Conservation (phyloP, 2,113 vertebrate genomes). For the Zosterops pallidus region DNA sequence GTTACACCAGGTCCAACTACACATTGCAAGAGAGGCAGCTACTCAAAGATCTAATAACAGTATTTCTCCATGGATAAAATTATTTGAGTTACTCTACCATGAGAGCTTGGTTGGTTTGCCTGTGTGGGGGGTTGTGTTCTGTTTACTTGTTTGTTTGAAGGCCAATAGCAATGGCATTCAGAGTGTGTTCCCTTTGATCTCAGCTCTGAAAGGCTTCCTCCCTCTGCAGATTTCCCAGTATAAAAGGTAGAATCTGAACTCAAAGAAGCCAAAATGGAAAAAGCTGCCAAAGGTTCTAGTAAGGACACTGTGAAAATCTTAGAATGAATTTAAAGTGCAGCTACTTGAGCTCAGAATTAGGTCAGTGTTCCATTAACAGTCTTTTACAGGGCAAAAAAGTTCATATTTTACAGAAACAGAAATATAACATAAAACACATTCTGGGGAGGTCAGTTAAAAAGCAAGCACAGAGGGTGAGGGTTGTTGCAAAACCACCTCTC, state of each 20-base stretch:
- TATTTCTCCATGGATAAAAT: neutral
- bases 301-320: neutral
- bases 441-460: neutral
- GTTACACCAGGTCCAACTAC: neutral
- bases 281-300: neutral
- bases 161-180: neutral
- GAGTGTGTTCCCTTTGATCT: neutral
- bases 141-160: neutral
- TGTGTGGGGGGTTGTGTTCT: neutral
- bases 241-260: neutral
- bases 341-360: neutral
- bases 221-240: neutral
- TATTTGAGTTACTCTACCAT: neutral
- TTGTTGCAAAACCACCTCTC: neutral
- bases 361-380: neutral
- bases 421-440: neutral
- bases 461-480: neutral
- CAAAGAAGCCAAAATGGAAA: neutral
- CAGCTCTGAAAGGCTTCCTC: neutral
- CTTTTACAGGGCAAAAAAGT: neutral
- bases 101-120: neutral
- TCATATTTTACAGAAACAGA: neutral
- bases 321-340: neutral
- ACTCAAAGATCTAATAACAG: neutral
- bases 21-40: neutral